A percentile compares a stretch with the other conserved stretches of the same genome.
Conservation (phyloP, 30 jellyfish, hydroid and myxozoan genomes). For the Aurelia coerulea region DNA sequence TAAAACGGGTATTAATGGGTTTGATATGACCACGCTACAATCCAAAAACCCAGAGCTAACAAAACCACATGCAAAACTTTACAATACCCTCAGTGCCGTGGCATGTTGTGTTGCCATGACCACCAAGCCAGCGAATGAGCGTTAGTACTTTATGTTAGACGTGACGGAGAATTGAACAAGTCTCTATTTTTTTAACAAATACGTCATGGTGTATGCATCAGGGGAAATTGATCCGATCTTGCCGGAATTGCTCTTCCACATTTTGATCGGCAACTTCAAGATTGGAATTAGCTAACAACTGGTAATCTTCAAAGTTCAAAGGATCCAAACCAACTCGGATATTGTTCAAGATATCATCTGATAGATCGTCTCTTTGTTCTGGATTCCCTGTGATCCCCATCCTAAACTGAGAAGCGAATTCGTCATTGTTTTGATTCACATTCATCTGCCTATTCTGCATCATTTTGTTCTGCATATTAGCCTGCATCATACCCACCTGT, state of each 20-base stretch:
- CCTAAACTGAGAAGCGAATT: slow-evolving; percentile 66
- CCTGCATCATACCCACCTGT: slow-evolving; percentile 25
- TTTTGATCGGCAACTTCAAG: slow-evolving; percentile 91
- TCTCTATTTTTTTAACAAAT: too few relatives aligned
- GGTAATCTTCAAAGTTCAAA: slow-evolving; percentile 85
- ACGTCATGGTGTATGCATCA: slow-evolving; percentile 10
- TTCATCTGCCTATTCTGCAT: slow-evolving; percentile 18
- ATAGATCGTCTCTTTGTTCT: slow-evolving; percentile 75
- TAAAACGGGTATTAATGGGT: too few relatives aligned
- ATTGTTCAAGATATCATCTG: slow-evolving; percentile 90
- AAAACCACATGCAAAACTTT: too few relatives aligned
- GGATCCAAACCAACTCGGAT: slow-evolving; percentile 95
- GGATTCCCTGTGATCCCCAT: slow-evolving; percentile 69
- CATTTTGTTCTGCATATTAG: slow-evolving; percentile 37
- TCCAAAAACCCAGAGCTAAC: too few relatives aligned
- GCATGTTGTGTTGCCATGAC: too few relatives aligned
- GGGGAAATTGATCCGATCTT: slow-evolving; percentile 75
- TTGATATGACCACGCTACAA: too few relatives aligned
- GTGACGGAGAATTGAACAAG: too few relatives aligned
- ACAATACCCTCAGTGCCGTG: too few relatives aligned
- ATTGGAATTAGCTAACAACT: slow-evolving; percentile 77
- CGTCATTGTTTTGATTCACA: slow-evolving; percentile 54
- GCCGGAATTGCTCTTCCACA: slow-evolving; percentile 92
- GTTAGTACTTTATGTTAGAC: too few relatives aligned
- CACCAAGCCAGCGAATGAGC: too few relatives aligned